Evolutionary conservation across 2,888 invertebrate species (phyloP).

Genomic region (Aphidius colemani): DNA sequence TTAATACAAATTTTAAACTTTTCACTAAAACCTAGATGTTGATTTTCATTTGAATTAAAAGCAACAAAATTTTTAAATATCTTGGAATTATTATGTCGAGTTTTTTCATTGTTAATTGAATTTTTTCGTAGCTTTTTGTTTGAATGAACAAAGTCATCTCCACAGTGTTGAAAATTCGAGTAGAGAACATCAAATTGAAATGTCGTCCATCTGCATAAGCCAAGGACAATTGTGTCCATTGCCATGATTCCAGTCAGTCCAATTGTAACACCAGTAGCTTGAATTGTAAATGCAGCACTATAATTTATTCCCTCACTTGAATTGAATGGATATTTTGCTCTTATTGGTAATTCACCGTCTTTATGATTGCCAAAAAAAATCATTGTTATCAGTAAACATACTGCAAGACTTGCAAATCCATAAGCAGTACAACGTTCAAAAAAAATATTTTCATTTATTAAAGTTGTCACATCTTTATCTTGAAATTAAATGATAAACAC

Average conservation of each 20-base stretch:
- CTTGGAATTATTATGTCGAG: too few species aligned
- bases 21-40: slow-evolving; percentile 27
- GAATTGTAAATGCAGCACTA: slow-evolving; percentile 38
- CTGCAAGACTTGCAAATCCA: slow-evolving; percentile 38
- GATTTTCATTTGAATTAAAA: slow-evolving; percentile 28
- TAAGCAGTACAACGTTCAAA: slow-evolving; percentile 7
- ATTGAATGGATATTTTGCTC: slow-evolving; percentile 48
- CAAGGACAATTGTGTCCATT: slow-evolving; percentile 40
- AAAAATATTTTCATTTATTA: slow-evolving; percentile 12
- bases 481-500: neutral
- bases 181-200: slow-evolving; percentile 41
- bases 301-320: slow-evolving; percentile 39
- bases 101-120: neutral
- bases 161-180: slow-evolving; percentile 41
- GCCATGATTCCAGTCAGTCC: slow-evolving; percentile 43
- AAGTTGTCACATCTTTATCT: slow-evolving; percentile 9
- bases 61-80: slow-evolving; percentile 23
- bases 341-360: slow-evolving; percentile 43
- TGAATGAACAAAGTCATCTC: neutral
- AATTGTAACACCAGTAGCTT: slow-evolving; percentile 39
- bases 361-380: slow-evolving; percentile 43
- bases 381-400: slow-evolving; percentile 37
- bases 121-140: neutral
- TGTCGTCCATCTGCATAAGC: slow-evolving; percentile 39
- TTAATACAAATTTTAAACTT: slow-evolving; percentile 38